Evolutionary conservation across 1,140 invertebrate species (phyloP).

Genomic region (Stenopsyche tienmushanensis): DNA sequence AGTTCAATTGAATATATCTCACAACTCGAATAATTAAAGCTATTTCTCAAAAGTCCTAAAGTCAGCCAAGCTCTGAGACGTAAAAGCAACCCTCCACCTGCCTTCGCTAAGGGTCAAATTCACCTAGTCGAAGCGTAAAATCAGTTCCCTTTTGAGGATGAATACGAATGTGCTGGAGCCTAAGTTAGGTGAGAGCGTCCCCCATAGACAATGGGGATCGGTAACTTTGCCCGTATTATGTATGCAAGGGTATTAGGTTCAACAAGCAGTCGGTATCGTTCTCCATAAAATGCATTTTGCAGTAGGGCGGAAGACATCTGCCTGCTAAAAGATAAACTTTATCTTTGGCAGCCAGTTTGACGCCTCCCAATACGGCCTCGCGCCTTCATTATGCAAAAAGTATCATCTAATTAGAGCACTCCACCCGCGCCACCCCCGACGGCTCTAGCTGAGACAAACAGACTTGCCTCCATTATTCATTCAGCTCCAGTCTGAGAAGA

Average conservation of each 20-base stretch:
- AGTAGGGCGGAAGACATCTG: conserved; percentile 33
- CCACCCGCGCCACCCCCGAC: no score
- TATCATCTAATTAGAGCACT: no score
- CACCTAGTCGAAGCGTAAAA: no score
- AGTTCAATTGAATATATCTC: conserved; percentile 41
- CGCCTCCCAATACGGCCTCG: not conserved
- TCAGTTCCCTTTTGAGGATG: no score
- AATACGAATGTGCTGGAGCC: no score
- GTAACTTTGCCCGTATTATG: conserved; percentile 36
- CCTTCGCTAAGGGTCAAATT: not conserved
- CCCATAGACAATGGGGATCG: conserved; percentile 35
- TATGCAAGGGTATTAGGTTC: conserved; percentile 38
- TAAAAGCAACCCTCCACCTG: not conserved
- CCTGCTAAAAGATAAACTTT: conserved; percentile 35
- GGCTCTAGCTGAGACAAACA: no score
- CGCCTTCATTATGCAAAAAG: no score
- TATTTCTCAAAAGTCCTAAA: not conserved
- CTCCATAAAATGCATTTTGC: conserved; percentile 40
- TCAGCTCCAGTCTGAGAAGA: no score
- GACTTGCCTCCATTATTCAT: no score
- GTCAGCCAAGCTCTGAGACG: not conserved
- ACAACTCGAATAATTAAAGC: conserved; percentile 38
- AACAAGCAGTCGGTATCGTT: conserved; percentile 29
- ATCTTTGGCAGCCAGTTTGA: conserved; percentile 31
- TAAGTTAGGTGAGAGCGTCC: conserved; percentile 6